phyloP scores from a whole-genome alignment of 1,140 invertebrate species.

The Lordiphosa clarofinis region DNA sequence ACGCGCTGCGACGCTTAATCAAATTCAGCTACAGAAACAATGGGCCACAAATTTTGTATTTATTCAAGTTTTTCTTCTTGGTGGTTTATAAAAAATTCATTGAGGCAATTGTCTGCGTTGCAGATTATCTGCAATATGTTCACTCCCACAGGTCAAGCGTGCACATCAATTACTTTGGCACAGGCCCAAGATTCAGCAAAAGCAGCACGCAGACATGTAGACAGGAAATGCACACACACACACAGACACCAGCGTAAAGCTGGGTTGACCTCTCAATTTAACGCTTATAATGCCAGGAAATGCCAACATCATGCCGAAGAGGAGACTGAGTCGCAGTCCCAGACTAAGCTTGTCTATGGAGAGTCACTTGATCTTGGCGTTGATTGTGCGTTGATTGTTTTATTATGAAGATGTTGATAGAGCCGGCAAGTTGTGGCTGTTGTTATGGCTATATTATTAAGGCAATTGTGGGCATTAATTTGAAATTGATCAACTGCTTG shows the following conservation, averaged over 20 bases:
- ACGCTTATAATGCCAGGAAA: slow-evolving; percentile 75
- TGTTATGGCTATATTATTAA: slow-evolving; percentile 69
- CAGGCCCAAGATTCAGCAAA: slow-evolving; percentile 54
- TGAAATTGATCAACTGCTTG: slow-evolving; percentile 53
- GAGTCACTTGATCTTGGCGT: slow-evolving; percentile 70
- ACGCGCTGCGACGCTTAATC: slow-evolving; percentile 38
- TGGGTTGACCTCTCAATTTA: slow-evolving; percentile 73
- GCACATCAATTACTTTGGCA: slow-evolving; percentile 80
- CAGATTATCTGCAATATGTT: slow-evolving; percentile 79
- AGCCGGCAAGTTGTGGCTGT: slow-evolving; percentile 30
- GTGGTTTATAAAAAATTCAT: slow-evolving; percentile 75
- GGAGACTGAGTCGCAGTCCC: slow-evolving; percentile 14
- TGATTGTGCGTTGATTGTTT: slow-evolving; percentile 76
- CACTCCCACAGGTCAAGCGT: slow-evolving; percentile 79
- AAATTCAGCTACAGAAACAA: slow-evolving; percentile 54
- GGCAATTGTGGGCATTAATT: slow-evolving; percentile 65
- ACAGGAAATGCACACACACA: slow-evolving; percentile 46
- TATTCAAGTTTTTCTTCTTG: slow-evolving; percentile 37
- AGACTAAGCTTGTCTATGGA: slow-evolving; percentile 49
- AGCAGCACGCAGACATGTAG: slow-evolving; percentile 32
- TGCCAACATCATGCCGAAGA: slow-evolving; percentile 49
- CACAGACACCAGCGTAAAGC: slow-evolving; percentile 28
- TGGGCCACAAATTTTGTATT: slow-evolving; percentile 52
- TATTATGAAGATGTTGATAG: slow-evolving; percentile 74
- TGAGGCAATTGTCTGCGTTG: slow-evolving; percentile 77